phyloP scores from a whole-genome alignment of 2,888 invertebrate species.

The Netelia virgata region DNA sequence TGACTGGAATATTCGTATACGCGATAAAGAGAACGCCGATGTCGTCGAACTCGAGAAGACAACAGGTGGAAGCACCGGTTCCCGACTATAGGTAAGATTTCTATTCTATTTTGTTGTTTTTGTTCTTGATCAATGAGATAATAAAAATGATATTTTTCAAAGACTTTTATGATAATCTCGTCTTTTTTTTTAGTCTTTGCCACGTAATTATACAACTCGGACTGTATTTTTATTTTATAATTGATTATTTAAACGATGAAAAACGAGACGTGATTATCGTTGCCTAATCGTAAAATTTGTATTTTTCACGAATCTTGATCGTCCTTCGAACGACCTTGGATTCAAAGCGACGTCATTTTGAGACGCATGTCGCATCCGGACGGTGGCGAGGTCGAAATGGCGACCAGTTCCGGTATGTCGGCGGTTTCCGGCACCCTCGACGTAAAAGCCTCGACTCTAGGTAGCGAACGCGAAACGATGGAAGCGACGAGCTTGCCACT shows the following conservation, averaged over 20 bases:
- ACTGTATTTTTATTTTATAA: neutral
- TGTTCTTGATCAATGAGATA: neutral
- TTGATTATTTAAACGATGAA: no score
- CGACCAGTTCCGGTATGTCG: slow-evolving; percentile 82
- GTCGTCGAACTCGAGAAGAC: slow-evolving; percentile 81
- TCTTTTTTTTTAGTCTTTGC: neutral
- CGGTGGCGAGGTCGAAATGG: slow-evolving; percentile 82
- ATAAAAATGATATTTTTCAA: neutral
- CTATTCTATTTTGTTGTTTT: neutral
- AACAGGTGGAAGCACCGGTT: slow-evolving; percentile 82
- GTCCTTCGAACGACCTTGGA: neutral
- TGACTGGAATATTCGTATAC: slow-evolving; percentile 90
- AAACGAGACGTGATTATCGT: neutral
- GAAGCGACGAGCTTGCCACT: slow-evolving; percentile 83
- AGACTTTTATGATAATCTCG: neutral
- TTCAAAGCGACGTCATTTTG: slow-evolving; percentile 80
- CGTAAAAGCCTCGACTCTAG: slow-evolving; percentile 85
- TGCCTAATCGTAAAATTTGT: neutral
- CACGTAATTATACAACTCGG: neutral
- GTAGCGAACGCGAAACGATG: slow-evolving; percentile 83
- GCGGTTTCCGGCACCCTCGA: slow-evolving; percentile 84
- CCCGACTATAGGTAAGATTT: slow-evolving; percentile 81
- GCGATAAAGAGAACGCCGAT: slow-evolving; percentile 88
- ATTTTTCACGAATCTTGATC: slow-evolving; percentile 24
- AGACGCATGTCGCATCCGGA: slow-evolving; percentile 83